Percentiles rank a stretch among this genome's conserved stretches.
Conservation (phyloP, 2,888 invertebrate genomes). For the Lasioglossum morio region DNA sequence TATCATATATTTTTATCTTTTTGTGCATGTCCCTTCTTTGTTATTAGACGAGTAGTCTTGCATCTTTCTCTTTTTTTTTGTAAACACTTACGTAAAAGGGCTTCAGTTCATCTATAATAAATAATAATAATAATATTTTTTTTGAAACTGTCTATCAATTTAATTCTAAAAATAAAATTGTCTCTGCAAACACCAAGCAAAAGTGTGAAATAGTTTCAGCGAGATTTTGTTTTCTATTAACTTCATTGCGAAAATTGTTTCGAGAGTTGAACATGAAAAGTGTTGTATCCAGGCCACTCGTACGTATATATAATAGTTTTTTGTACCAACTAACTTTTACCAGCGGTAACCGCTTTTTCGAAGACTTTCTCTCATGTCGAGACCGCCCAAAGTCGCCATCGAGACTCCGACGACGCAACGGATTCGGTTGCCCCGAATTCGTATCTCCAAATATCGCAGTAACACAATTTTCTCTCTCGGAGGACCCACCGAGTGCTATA, state of each 20-base stretch:
- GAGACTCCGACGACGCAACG: background rate
- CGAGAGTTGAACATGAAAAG: background rate
- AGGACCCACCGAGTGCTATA: background rate
- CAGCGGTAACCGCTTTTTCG: background rate
- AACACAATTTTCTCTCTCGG: background rate
- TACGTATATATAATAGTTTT: background rate
- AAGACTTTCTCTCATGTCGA: background rate
- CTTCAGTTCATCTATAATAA: no score
- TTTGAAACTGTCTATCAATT: background rate
- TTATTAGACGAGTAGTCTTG: no score
- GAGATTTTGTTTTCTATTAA: background rate
- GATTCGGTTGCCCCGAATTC: background rate
- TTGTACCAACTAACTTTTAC: background rate
- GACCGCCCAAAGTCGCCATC: background rate
- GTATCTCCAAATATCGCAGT: conserved; percentile 4
- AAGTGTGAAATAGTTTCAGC: background rate
- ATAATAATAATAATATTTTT: no score
- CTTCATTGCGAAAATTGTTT: background rate
- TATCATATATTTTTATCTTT: no score
- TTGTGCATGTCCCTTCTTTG: no score
- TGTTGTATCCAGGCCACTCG: background rate
- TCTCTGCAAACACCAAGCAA: no score
- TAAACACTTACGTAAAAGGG: no score
- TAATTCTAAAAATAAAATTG: background rate
- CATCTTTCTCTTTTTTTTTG: no score